Evolutionary conservation across 2,888 invertebrate genomes (phyloP).

Genomic region (Morpho deidamia): DNA sequence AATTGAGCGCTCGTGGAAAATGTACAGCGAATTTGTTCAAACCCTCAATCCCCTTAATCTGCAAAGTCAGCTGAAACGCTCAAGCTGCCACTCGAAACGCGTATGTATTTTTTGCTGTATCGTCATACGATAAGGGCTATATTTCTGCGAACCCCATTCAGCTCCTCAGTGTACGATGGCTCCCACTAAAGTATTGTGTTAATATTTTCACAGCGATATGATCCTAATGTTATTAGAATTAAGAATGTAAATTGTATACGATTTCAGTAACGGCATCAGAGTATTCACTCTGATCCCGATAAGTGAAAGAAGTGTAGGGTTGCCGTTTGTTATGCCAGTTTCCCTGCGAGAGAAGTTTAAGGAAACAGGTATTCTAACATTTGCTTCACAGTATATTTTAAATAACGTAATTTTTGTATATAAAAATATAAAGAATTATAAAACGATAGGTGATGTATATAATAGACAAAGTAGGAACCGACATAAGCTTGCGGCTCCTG

Average conservation of each 20-base stretch:
- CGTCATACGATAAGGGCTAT: constrained; percentile 7
- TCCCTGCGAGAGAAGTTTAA: too few species aligned
- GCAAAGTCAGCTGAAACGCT: constrained; percentile 20
- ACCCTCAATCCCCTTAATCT: constrained; percentile 17
- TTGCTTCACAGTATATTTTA: too few species aligned
- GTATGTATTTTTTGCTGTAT: constrained; percentile 1
- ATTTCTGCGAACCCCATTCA: constrained; percentile 1
- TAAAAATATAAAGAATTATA: too few species aligned
- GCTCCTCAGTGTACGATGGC: constrained; percentile 1
- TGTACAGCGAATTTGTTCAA: constrained; percentile 16
- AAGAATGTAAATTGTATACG: constrained; percentile 9
- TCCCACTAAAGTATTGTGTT: constrained; percentile 2
- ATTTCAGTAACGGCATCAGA: constrained; percentile 1
- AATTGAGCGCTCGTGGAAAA: constrained; percentile 8
- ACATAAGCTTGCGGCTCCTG: too few species aligned
- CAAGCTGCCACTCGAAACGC: not conserved
- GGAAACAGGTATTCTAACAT: too few species aligned
- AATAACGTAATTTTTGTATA: too few species aligned
- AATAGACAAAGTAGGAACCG: too few species aligned
- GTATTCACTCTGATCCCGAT: constrained; percentile 1
- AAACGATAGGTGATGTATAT: too few species aligned
- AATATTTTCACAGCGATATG: constrained; percentile 8
- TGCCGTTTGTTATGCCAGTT: not conserved
- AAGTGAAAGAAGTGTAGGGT: constrained; percentile 6
- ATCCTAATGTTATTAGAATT: constrained; percentile 1